Conservation (phyloP, 2,113 vertebrate species). For the Pionites leucogaster region DNA sequence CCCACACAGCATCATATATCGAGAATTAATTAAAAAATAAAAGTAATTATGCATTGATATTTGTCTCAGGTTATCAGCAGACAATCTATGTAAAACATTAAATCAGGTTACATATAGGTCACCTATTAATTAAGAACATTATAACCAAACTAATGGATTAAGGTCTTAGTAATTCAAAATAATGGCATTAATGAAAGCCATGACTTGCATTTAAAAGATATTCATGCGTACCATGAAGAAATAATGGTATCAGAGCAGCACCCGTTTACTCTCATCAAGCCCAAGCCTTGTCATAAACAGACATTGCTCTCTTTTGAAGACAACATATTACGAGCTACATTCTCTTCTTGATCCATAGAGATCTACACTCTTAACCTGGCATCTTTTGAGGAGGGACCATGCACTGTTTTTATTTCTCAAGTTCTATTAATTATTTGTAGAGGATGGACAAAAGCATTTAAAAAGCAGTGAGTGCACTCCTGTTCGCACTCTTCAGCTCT, state of each 20-base stretch:
- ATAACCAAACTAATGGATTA: slow-evolving; percentile 39
- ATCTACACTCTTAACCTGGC: background rate
- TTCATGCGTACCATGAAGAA: slow-evolving; percentile 14
- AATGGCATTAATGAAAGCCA: slow-evolving; percentile 48
- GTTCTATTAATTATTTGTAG: slow-evolving; percentile 37
- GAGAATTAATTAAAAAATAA: slow-evolving; percentile 69
- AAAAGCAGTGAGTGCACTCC: slow-evolving; percentile 12
- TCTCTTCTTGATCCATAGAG: background rate
- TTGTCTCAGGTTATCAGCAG: slow-evolving; percentile 62
- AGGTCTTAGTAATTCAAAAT: slow-evolving; percentile 50
- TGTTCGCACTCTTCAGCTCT: slow-evolving; percentile 6
- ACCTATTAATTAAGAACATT: slow-evolving; percentile 65
- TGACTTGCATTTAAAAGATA: slow-evolving; percentile 41
- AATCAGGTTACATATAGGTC: slow-evolving; percentile 55
- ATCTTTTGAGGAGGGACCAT: background rate
- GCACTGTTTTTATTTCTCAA: slow-evolving; percentile 30
- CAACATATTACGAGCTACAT: background rate
- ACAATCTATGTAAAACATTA: slow-evolving; percentile 65
- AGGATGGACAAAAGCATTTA: slow-evolving; percentile 11
- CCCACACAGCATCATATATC: slow-evolving; percentile 50
- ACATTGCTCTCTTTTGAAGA: background rate
- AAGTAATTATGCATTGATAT: slow-evolving; percentile 66
- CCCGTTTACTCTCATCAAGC: background rate
- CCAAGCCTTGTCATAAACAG: slow-evolving; percentile 15
- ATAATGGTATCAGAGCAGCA: background rate